Evolutionary conservation across 2,113 vertebrate species (phyloP), one percentile per base, ranked within the genome.

Genomic region (Megaptera novaeangliae): DNA sequence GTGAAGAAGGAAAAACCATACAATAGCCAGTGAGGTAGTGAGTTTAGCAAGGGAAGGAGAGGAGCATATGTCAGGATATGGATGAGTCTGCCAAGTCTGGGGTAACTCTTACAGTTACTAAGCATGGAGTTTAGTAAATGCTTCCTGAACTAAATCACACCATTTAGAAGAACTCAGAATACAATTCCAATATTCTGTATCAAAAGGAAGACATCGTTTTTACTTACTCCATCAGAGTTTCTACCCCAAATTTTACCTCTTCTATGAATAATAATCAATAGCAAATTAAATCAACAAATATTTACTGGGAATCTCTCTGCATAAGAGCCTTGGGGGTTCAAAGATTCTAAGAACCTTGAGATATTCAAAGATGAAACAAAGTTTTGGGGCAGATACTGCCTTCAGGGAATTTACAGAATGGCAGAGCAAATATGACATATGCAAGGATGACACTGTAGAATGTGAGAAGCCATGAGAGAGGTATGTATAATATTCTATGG

Each of bases 241-340:
- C 31, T 75, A 77, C n/a, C 8, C 9, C 39, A 34, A 93, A 31
- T 93, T 92, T 59, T 77, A 72, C 46, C 46, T 90, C 57, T 78
- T 78, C 77, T 91, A 41, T 68, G 87, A 94, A 71, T 72, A 96
- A 41, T 89, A 88, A 94, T 91, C 23, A 96, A 78, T 25, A 93
- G 3, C 34, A 96, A 85, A 90, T 94, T 90, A 84, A 95, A 82
- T 71, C 29, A 95, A 52, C 25, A 93, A 68, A 63, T 69, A 85
- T 86, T 81, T 96, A 88, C 49, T 91, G 66, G 39, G 36, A 94
- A 75, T 12, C 2, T 80, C 36, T 94, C 29, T 97, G 31, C 63
- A 2, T 59, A 93, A 88, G 86, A 94, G 12, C 6, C 25, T 83
- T 88, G 23, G 11, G 63, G 66, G 8, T 85, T 88, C 69, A 93